Evolutionary conservation across 92 coral and sea anemone species (phyloP).

Genomic region (Palythoa grandis): DNA sequence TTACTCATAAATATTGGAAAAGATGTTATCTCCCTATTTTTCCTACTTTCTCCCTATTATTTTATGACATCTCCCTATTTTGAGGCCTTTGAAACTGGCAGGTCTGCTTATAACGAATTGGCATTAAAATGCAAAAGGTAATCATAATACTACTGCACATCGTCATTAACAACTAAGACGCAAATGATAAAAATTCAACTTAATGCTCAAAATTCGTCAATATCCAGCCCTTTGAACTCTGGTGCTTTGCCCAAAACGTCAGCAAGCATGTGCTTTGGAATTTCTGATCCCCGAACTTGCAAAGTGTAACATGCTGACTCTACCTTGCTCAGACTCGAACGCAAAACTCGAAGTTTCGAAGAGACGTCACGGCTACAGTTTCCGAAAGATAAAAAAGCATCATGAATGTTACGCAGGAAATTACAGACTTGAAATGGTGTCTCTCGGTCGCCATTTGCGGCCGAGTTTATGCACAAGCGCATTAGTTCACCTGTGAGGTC

Average conservation of each 20-base stretch:
- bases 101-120: too few relatives aligned
- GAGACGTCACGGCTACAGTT: conserved; percentile 69
- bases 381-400: conserved; percentile 75
- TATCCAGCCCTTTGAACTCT: conserved; percentile 31
- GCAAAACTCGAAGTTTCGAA: conserved; percentile 77
- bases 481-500: conserved; percentile 97
- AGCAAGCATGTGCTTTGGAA: conserved; percentile 84
- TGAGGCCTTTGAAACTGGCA: too few relatives aligned
- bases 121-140: too few relatives aligned
- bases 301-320: conserved; percentile 90
- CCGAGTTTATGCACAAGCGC: conserved; percentile 92
- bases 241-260: conserved; percentile 57
- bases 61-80: too few relatives aligned
- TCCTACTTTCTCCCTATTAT: too few relatives aligned
- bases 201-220: conserved; percentile 1
- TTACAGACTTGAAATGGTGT: conserved; percentile 82
- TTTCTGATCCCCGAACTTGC: conserved; percentile 91
- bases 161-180: too few relatives aligned
- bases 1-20: too few relatives aligned
- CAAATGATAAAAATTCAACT: too few relatives aligned
- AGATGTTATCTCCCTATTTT: too few relatives aligned
- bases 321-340: conserved; percentile 82
- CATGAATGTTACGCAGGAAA: conserved; percentile 77
- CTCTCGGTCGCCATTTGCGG: conserved; percentile 81
- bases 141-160: too few relatives aligned